These are phyloP conservation scores for Lasioglossum malachurum DNA, from an alignment of 2,888 invertebrate genomes.

Conservation along the genomic window DNA sequence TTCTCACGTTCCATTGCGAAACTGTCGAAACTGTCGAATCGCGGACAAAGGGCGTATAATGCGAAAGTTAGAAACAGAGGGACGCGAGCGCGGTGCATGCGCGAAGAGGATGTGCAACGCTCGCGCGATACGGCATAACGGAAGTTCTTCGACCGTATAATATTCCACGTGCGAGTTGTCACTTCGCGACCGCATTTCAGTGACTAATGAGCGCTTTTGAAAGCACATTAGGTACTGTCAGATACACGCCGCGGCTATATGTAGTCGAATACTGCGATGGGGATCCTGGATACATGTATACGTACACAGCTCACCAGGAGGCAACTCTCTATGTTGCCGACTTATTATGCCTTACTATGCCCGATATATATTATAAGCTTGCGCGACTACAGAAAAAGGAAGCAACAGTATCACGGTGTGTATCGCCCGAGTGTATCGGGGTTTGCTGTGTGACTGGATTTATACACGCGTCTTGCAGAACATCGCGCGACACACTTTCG, in stretches of 20 bases:
- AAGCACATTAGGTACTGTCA: slow-evolving; percentile 75
- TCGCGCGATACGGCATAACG: slow-evolving; percentile 77
- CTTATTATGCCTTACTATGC: slow-evolving; percentile 23
- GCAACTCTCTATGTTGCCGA: not conserved
- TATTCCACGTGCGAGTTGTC: slow-evolving; percentile 78
- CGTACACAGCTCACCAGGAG: slow-evolving; percentile 2
- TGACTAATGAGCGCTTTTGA: slow-evolving; percentile 82
- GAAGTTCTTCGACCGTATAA: slow-evolving; percentile 81
- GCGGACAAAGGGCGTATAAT: slow-evolving; percentile 81
- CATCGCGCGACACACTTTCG: not conserved
- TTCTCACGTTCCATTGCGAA: slow-evolving; percentile 79
- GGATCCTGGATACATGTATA: slow-evolving; percentile 56
- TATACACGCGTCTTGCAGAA: not conserved
- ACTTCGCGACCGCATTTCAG: slow-evolving; percentile 80
- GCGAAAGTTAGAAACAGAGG: slow-evolving; percentile 79
- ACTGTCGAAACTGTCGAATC: slow-evolving; percentile 82
- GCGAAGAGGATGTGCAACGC: slow-evolving; percentile 49
- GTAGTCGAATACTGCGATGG: slow-evolving; percentile 43
- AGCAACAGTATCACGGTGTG: not conserved
- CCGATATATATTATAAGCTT: not conserved
- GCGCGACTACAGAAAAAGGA: not conserved
- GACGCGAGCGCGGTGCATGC: slow-evolving; percentile 45
- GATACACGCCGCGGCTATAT: slow-evolving; percentile 68
- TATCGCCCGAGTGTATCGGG: not conserved
- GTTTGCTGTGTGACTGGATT: not conserved